phyloP scores from a whole-genome alignment of 2,113 vertebrate genomes.

The Morone saxatilis region DNA sequence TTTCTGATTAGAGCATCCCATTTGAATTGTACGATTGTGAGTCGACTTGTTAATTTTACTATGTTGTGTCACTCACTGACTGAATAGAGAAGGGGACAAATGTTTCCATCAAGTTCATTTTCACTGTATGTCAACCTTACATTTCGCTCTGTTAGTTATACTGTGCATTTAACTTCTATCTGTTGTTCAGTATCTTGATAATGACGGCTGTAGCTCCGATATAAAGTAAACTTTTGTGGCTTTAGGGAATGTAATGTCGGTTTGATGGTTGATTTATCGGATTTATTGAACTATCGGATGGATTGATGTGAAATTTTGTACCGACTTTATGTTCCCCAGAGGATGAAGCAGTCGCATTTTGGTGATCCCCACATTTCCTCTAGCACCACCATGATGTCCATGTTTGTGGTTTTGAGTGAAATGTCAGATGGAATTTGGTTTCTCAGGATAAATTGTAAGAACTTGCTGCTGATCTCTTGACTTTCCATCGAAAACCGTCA shows the following conservation, averaged over 20 bases:
- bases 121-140: conserved; percentile 10
- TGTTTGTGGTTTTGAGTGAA: too few species aligned
- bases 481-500: background rate
- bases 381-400: background rate
- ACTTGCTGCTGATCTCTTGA: background rate
- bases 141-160: background rate
- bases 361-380: background rate
- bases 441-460: background rate
- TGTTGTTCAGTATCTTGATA: background rate
- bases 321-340: background rate
- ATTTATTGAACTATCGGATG: background rate
- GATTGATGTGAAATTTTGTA: background rate
- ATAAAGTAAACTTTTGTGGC: background rate
- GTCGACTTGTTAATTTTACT: background rate
- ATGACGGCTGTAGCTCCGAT: background rate
- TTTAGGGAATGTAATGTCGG: background rate
- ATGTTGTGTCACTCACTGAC: background rate
- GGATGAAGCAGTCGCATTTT: background rate
- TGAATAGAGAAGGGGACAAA: background rate
- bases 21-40: conserved; percentile 10
- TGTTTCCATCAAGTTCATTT: conserved; percentile 14
- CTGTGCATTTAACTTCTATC: background rate
- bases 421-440: too few species aligned
- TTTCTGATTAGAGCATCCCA: conserved; percentile 2
- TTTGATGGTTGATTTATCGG: background rate